Base-by-base conservation (phyloP, 37 sponge, comb jelly and placozoan species). In the Aplysina aerophoba region DNA sequence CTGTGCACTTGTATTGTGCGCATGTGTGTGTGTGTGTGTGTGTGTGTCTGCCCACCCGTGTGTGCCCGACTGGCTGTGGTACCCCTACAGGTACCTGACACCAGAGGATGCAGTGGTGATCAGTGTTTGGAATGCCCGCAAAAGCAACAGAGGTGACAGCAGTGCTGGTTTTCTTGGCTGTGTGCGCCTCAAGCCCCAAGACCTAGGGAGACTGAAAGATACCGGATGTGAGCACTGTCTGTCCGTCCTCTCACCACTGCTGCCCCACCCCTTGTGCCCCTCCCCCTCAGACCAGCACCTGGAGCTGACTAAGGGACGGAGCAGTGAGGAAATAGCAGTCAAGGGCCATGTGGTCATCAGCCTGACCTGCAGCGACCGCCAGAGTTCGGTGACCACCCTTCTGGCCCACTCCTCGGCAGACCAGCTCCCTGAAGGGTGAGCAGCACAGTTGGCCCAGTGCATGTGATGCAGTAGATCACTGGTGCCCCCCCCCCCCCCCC, bases 111-210 rank as follows among this genome's bases (percentile, higher is more conserved):
- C 91, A 0, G 82, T 96, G 14, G 91, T 89, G 14, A 84, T 96
- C 33, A 93, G 94, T 55, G 81, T 96, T 0, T 96, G 96, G 96
- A 96, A 96, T 60, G 59, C 73, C 20, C 66, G 89, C 21, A 96
- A 93, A 56, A 85, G 88, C 36, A 82, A 91, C 73, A 85, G 82
- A 21, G 68, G 79, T 22, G 78, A 40, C 54, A 82, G 91, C 56
- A 93, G 94, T 44, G 95, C 92, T 5, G 95, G 96, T 61, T 97
- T 97, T 40, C 92, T 97, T 4, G 98, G 98, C 33, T 95, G 98
- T 87, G 96, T 95, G 15, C 66, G 90, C 0, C 89, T 97, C 28
- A 82, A 62, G 38, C 92, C 92, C 4, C 21, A 71, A 17, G 80
- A 80, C n/a, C 86, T 97, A n/a, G 44, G 82, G 24, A 62, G 89